Percentiles rank a stretch among this genome's conserved stretches.
Evolutionary conservation across 1,140 invertebrate genomes (phyloP).

Genomic region (Steinernema feltiae): DNA sequence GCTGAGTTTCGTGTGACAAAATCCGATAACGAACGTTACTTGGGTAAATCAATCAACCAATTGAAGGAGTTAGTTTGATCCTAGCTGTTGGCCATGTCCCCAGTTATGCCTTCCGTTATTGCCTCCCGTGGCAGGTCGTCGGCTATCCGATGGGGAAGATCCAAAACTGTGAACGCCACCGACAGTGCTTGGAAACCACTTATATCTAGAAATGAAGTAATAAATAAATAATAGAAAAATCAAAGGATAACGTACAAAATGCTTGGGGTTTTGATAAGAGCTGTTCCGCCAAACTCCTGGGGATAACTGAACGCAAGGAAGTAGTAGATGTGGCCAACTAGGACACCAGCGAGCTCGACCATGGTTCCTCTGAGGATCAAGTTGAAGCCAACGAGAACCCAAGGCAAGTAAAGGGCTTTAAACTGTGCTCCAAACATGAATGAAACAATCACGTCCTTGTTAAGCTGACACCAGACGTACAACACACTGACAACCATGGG

Average conservation of each 20-base stretch:
- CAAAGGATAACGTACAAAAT: constrained; percentile 29
- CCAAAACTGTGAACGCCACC: constrained; percentile 52
- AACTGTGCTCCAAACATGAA: constrained; percentile 99
- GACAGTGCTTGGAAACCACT: constrained; percentile 36
- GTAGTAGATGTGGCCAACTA: constrained; percentile 91
- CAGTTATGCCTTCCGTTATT: constrained; percentile 34
- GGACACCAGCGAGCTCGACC: constrained; percentile 83
- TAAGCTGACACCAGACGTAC: constrained; percentile 96
- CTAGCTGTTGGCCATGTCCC: constrained; percentile 44
- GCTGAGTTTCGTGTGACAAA: not conserved
- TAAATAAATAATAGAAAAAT: not conserved
- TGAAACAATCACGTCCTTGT: constrained; percentile 85
- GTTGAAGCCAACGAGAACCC: constrained; percentile 91
- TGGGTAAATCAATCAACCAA: not conserved
- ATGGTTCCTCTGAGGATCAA: constrained; percentile 82
- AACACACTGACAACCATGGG: constrained; percentile 91
- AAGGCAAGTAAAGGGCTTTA: constrained; percentile 93
- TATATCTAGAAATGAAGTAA: constrained; percentile 34
- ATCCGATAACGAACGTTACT: not conserved
- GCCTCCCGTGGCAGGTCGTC: constrained; percentile 31
- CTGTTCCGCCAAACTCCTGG: constrained; percentile 60
- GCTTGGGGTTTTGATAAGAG: constrained; percentile 27
- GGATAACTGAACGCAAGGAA: constrained; percentile 95
- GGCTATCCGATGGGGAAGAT: constrained; percentile 28
- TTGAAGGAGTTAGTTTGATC: constrained; percentile 38